These are phyloP conservation scores for Drosophila biarmipes DNA, from an alignment of 1,140 invertebrate genomes.

Conservation along the genomic window DNA sequence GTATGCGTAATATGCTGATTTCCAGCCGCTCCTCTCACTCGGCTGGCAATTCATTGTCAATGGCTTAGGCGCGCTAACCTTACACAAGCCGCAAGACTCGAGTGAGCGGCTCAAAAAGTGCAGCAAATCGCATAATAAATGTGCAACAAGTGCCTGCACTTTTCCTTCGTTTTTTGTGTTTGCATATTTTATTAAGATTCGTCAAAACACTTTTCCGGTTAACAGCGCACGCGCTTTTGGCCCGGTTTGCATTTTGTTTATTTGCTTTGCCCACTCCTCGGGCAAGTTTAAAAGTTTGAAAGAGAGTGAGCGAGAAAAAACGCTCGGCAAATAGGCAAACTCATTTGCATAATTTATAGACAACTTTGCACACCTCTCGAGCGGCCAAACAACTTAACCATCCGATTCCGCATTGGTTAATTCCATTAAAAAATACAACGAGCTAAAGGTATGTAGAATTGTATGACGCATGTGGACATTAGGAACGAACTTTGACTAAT, in stretches of 20 bases:
- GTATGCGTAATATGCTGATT: constrained; percentile 57
- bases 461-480: constrained; percentile 20
- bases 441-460: constrained; percentile 6
- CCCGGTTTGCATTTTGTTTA: constrained; percentile 23
- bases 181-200: constrained; percentile 57
- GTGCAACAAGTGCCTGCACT: constrained; percentile 33
- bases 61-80: constrained; percentile 51
- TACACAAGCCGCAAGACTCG: constrained; percentile 30
- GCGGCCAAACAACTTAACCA: constrained; percentile 33
- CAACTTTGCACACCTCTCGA: constrained; percentile 49
- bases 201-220: constrained; percentile 56
- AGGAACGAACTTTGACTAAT: constrained; percentile 27
- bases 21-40: constrained; percentile 29
- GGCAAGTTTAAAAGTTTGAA: constrained; percentile 26
- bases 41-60: constrained; percentile 57
- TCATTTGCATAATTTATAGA: constrained; percentile 57
- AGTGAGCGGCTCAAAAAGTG: constrained; percentile 52
- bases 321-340: constrained; percentile 22
- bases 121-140: constrained; percentile 56
- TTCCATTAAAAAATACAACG: constrained; percentile 23
- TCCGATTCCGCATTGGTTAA: constrained; percentile 45
- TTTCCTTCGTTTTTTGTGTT: constrained; percentile 26
- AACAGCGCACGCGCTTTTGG: constrained; percentile 55
- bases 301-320: constrained; percentile 22
- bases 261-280: constrained; percentile 13